A percentile compares a stretch with the other conserved stretches of the same genome.
These are phyloP conservation scores for Ceramica pisi DNA, from an alignment of 2,888 invertebrate species.

Conservation along the genomic window DNA sequence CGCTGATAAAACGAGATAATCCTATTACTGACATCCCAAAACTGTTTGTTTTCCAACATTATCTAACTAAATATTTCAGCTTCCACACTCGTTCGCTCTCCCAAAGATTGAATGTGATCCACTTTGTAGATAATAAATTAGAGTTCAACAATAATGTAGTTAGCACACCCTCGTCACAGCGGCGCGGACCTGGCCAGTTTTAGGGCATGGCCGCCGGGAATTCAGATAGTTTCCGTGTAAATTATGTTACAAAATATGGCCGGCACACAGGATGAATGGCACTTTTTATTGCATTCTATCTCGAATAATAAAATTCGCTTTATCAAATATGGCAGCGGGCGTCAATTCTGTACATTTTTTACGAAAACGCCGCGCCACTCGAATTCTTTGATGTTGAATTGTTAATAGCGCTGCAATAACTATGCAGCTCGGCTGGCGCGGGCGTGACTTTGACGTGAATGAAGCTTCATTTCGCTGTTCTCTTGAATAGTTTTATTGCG, in stretches of 20 bases:
- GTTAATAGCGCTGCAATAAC: conserved; percentile 56
- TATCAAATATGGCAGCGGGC: conserved; percentile 55
- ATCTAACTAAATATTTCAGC: conserved; percentile 40
- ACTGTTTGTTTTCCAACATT: conserved; percentile 45
- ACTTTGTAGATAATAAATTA: conserved; percentile 65
- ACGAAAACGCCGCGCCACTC: conserved; percentile 38
- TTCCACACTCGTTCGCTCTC: conserved; percentile 19
- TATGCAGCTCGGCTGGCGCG: conserved; percentile 20
- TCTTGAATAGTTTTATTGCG: conserved; percentile 56
- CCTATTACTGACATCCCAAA: conserved; percentile 41
- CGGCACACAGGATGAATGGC: conserved; percentile 56
- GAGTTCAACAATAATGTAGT: conserved; percentile 59
- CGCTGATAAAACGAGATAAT: conserved; percentile 58
- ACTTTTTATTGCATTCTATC: conserved; percentile 66
- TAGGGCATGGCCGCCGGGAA: conserved; percentile 49
- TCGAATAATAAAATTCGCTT: conserved; percentile 62
- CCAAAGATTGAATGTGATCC: conserved; percentile 58
- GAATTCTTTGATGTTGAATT: conserved; percentile 58
- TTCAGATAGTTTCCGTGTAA: conserved; percentile 51
- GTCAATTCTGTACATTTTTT: conserved; percentile 46
- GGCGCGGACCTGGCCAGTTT: conserved; percentile 20
- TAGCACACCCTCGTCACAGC: conserved; percentile 63
- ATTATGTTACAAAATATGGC: conserved; percentile 61
- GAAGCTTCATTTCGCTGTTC: conserved; percentile 53
- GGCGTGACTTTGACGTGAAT: conserved; percentile 43